A percentile compares a stretch with the other conserved stretches of the same genome.
Conservation (phyloP, 1,140 invertebrate species). For the Papilio aristodemus region DNA sequence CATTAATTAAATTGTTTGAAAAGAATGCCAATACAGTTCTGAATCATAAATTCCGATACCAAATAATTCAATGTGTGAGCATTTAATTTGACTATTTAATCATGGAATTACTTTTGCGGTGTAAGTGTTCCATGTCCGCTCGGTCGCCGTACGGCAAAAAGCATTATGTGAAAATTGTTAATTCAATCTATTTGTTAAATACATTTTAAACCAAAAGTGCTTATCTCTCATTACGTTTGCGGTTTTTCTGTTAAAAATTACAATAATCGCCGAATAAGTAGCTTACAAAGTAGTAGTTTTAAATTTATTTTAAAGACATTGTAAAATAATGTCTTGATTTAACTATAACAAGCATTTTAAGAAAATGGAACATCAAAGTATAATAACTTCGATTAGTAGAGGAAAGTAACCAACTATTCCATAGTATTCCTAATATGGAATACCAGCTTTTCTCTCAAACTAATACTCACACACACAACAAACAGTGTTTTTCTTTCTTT, state of each 20-base stretch:
- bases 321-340: too few species aligned
- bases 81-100: slow-evolving; percentile 1
- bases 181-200: slow-evolving; percentile 8
- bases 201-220: neutral
- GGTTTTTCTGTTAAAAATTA: neutral
- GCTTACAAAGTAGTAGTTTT: neutral
- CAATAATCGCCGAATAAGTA: neutral
- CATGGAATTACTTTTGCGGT: neutral
- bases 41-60: neutral
- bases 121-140: neutral
- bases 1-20: too few species aligned
- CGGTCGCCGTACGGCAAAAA: neutral
- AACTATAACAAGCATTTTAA: too few species aligned
- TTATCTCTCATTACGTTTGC: neutral
- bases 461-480: too few species aligned
- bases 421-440: too few species aligned
- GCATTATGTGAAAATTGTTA: neutral
- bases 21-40: neutral
- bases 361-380: too few species aligned
- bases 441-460: too few species aligned
- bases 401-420: too few species aligned
- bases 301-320: too few species aligned
- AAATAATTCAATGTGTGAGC: neutral
- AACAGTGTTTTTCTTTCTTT: too few species aligned
- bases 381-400: too few species aligned